Base-by-base conservation (phyloP, 1,140 invertebrate species). In the Aphelinus certus region DNA sequence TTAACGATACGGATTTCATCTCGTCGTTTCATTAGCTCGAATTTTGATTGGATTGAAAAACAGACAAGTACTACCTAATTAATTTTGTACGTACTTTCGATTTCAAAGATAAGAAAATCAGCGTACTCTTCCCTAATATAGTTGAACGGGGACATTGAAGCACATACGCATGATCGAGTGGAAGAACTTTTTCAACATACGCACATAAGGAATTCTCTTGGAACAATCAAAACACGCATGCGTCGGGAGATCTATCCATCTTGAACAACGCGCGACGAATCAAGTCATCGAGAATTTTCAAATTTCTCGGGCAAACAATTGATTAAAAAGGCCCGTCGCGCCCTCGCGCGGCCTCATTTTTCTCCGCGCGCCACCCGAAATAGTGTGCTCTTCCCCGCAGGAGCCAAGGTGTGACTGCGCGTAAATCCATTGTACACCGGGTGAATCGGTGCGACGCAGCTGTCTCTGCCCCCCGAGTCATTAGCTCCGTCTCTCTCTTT, bases 361-460 rank as follows among this genome's bases (percentile, higher is more conserved):
- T 74, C 58, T 68, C 51, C n/a, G 55, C 51, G 7, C 7, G 53
- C 58, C 56, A 53, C 49, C 7, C 4, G 47, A 47, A 60, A 53
- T 57, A 72, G 26, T 6, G 42, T 9, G 9, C 7, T 42, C 3
- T 10, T 57, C 9, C 3, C 57, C 61, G 63, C 43, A 45, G 47
- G 2, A 68, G 71, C 69, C 66, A 61, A 80, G 79, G 81, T 82
- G 80, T 83, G 83, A 85, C 80, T 86, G 83, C 84, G 80, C 77
- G 74, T 81, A 84, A 83, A 83, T 82, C 81, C 79, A 77, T 81
- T 79, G 83, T 69, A 75, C 60, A 80, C 83, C 84, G 85, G 85
- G 82, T 81, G 82, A 81, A 84, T 82, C 80, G 78, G 67, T 68
- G 68, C 63, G 75, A 45, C 46, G 81, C 85, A 87, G 85, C 85